Conservation (phyloP, 37 sponge, comb jelly and placozoan genomes). For the Halichondria panicea region DNA sequence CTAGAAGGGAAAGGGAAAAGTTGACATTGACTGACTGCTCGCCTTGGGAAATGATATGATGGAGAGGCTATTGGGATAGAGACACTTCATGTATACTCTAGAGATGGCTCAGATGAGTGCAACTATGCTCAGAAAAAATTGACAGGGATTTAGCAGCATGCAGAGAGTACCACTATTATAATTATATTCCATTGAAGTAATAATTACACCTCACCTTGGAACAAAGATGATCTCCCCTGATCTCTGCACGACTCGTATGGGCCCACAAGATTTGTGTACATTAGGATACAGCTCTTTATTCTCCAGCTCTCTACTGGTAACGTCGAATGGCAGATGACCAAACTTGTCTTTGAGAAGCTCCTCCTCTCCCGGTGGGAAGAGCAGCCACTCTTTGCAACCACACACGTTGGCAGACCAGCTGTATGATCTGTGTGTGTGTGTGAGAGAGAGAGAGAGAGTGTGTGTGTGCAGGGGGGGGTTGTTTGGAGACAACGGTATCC, state of each 20-base stretch:
- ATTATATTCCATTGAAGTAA: background rate
- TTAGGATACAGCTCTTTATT: conserved; percentile 28
- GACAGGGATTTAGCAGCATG: too few species aligned
- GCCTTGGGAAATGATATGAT: too few species aligned
- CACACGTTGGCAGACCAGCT: conserved; percentile 95
- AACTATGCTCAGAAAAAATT: too few species aligned
- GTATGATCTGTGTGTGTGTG: conserved; percentile 68
- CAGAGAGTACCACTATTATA: background rate
- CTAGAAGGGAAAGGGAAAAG: too few species aligned
- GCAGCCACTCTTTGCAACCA: conserved; percentile 90
- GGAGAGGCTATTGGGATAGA: too few species aligned
- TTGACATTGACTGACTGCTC: background rate
- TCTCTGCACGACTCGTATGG: conserved; percentile 51
- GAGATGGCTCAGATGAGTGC: too few species aligned
- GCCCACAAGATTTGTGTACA: conserved; percentile 1
- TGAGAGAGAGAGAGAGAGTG: background rate
- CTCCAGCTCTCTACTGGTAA: conserved; percentile 30
- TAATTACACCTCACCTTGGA: conserved; percentile 51
- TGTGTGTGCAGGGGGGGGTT: background rate
- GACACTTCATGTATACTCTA: too few species aligned
- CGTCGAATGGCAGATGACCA: conserved; percentile 59
- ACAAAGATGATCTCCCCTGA: conserved; percentile 74
- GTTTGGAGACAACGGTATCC: too few species aligned
- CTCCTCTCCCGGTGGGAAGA: conserved; percentile 88
- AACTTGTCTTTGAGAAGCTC: conserved; percentile 32